Base-by-base conservation (phyloP, 2,888 invertebrate species). In the Napeogenes inachia region DNA sequence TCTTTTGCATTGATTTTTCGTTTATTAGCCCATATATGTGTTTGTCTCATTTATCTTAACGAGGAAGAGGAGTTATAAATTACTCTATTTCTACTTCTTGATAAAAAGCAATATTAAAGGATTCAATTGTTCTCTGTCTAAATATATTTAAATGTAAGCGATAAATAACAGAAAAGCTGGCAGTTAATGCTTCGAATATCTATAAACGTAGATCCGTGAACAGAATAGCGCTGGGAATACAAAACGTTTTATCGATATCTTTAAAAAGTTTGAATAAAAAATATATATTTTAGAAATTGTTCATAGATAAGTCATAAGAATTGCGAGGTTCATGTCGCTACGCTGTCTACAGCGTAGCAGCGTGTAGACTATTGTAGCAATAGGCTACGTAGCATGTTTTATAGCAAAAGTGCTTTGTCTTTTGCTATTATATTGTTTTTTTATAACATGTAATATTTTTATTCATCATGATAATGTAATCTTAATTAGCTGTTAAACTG, bases 171-270 rank as follows among this genome's bases (percentile, higher is more conserved):
- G 59, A 58, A 70, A 71, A 75, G 69, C 71, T 62, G 68, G 71
- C 79, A 73, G 78, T 70, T 75, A 79, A 80, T 80, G 80, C 80
- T 74, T 61, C 61, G 68, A 75, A 76, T 78, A 79, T 81, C 80
- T 79, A 81, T 65, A 66, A 64, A 61, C 60, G 59, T 56, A 32
- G 56, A 21, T 21, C 61, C 54, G 13, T 60, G 57, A 45, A 57
- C 30, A 47, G n/a, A 59, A 58, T 65, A 63, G 69, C 59, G 62
- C 57, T 67, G 63, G 45, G 59, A 58, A 59, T 63, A 60, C 30
- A 45, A 0, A 42, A 45, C 57, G 50, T 63, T 59, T 62, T 67
- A 61, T 68, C 67, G 68, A 65, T 67, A 65, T 47, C 10, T 42
- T 10, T 3, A 42, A 42, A 42, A 12, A 42, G 42, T 8, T 42